Evolutionary conservation across 2,797 vertebrate genomes (phyloP).

Genomic region (Chloroceryle inda): DNA sequence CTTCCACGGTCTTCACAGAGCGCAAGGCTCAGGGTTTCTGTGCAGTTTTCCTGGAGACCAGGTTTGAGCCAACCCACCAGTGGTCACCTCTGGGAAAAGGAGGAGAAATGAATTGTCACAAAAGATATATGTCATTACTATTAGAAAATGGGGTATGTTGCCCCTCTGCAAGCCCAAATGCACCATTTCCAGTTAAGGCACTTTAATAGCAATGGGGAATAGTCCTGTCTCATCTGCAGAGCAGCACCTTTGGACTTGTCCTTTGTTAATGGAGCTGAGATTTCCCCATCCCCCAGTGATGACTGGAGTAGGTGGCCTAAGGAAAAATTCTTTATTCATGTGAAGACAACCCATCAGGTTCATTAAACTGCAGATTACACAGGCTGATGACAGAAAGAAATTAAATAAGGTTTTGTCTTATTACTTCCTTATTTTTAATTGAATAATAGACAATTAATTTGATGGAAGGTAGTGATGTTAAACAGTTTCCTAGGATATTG

Average conservation of each 20-base stretch:
- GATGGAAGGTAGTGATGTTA: constrained; percentile 13
- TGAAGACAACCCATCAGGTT: constrained; percentile 56
- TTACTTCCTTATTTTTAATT: constrained; percentile 73
- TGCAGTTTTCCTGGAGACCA: background rate
- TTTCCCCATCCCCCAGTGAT: constrained; percentile 60
- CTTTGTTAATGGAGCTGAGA: constrained; percentile 66
- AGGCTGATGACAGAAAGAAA: constrained; percentile 66
- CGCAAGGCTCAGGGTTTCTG: background rate
- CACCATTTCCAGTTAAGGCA: background rate
- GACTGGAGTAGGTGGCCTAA: constrained; percentile 53
- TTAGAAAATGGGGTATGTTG: background rate
- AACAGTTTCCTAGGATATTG: constrained; percentile 31
- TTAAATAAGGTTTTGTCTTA: constrained; percentile 68
- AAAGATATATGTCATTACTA: background rate
- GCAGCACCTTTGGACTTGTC: constrained; percentile 42
- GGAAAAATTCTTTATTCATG: constrained; percentile 74
- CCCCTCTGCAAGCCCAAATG: constrained; percentile 15
- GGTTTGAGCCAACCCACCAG: accelerated
- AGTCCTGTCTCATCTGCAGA: constrained; percentile 32
- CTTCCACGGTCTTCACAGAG: background rate
- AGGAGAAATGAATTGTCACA: background rate
- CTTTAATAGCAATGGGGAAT: constrained; percentile 67
- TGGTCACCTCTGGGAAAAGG: background rate
- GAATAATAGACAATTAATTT: constrained; percentile 61
- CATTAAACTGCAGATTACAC: constrained; percentile 64